Base-by-base conservation (phyloP, 2,888 invertebrate species). In the Steinernema hermaphroditum region DNA sequence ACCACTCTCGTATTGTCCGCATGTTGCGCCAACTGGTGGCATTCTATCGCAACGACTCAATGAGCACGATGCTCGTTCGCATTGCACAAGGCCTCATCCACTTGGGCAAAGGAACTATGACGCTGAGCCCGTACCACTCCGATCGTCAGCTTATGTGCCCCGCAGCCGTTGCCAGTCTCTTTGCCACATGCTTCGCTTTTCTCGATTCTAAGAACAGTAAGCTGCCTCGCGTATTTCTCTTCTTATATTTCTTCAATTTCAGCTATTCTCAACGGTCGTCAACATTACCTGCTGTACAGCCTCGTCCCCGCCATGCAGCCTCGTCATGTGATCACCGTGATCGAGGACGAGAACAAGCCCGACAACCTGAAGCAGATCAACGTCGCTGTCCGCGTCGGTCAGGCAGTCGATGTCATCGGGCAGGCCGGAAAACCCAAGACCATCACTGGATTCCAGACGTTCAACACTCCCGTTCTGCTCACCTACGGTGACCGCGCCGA, bases 341-440 rank as follows among this genome's bases (percentile, higher is more conserved):
- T 97, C 88, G 95, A 96, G 87, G 93, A 94, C 82, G 82, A 82
- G 8, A 74, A 77, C 73, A 79, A 80, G n/a, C 80, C 81, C 1
- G 78, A 80, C 22, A 78, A 78, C 34, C 90, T 97, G 71, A 93
- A 93, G 87, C 94, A 96, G 75, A 89, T 96, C 77, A 93, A 95
- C 68, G 72, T 75, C 12, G 71, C 49, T 29, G 75, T 79, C 34
- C 77, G 85, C n/a, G 85, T 85, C 29, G 85, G 85, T 34, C 88
- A 93, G 92, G 97, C 97, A 54, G 96, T 98, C 9, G 98, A 99
- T 89, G 96, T 96, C 6, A 97, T 99, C 32, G 98, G 97, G 0
- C 97, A 98, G 89, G 98, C 98, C 0, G 98, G 98, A 50, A 96
- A 96, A 82, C 98, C 98, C 0, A 98, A 98, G 89, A 97, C 97